Evolutionary conservation across 2,888 invertebrate genomes (phyloP).

Genomic region (Orthosia gracilis): DNA sequence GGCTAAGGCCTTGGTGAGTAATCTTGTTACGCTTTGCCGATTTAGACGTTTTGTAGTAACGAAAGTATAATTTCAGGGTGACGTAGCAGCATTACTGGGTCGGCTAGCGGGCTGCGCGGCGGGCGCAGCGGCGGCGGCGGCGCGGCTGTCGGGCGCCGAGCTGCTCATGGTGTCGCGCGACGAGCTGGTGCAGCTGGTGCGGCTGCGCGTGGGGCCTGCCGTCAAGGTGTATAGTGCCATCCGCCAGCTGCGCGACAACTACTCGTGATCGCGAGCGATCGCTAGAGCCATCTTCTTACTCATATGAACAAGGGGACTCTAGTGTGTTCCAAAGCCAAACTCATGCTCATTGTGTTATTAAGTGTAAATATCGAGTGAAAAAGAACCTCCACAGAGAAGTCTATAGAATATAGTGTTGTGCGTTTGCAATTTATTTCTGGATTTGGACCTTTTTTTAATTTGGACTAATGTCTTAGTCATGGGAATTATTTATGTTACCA

Average conservation of each 20-base stretch:
- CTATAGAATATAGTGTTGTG: constrained; percentile 42
- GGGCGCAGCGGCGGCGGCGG: constrained; percentile 77
- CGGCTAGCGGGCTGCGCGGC: constrained; percentile 80
- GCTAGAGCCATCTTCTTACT: constrained; percentile 61
- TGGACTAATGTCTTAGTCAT: constrained; percentile 4
- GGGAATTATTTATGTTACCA: constrained; percentile 29
- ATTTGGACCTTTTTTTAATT: not conserved
- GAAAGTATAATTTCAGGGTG: constrained; percentile 83
- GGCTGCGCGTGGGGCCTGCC: constrained; percentile 96
- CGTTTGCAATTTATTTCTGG: constrained; percentile 1
- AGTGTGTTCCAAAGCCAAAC: constrained; percentile 50
- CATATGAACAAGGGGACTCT: constrained; percentile 47
- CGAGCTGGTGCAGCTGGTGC: constrained; percentile 94
- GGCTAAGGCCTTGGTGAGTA: no score
- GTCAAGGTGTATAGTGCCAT: constrained; percentile 91
- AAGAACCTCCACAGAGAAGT: constrained; percentile 12
- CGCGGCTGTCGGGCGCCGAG: constrained; percentile 95
- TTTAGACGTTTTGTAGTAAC: not conserved
- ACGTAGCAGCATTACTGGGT: constrained; percentile 78
- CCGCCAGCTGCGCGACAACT: constrained; percentile 77
- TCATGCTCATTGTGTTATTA: constrained; percentile 27
- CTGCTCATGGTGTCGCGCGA: constrained; percentile 95
- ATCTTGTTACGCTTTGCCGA: no score
- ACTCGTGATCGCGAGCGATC: constrained; percentile 71
- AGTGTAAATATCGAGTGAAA: constrained; percentile 44